These are phyloP conservation scores for Tinea pellionella DNA, from an alignment of 2,888 invertebrate species.

Conservation along the genomic window DNA sequence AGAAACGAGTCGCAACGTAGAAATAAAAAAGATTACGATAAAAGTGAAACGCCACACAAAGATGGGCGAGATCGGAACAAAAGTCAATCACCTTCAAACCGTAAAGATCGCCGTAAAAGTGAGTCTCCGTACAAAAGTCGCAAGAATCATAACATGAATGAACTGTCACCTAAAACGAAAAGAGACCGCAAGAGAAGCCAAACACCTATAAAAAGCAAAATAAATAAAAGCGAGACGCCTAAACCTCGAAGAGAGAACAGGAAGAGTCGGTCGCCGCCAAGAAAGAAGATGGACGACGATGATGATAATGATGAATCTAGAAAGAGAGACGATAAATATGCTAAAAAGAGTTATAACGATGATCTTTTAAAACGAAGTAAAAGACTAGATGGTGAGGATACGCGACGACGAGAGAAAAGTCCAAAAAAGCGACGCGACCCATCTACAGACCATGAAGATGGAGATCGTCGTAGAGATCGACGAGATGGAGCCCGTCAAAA, in stretches of 20 bases:
- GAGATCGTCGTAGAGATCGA: background rate
- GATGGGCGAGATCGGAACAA: background rate
- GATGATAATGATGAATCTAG: constrained; percentile 26
- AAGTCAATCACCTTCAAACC: background rate
- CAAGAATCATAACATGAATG: constrained; percentile 23
- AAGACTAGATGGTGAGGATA: background rate
- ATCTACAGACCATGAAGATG: background rate
- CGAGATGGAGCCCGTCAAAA: background rate
- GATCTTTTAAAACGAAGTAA: background rate
- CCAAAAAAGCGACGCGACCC: background rate
- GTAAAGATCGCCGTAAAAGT: constrained; percentile 15
- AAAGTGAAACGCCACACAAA: background rate
- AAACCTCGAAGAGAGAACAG: constrained; percentile 25
- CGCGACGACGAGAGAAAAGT: background rate
- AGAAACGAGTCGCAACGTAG: background rate
- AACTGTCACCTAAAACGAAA: constrained; percentile 16
- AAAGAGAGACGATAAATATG: constrained; percentile 26
- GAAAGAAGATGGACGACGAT: constrained; percentile 23
- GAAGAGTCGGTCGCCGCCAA: constrained; percentile 32
- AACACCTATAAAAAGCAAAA: background rate
- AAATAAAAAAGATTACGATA: background rate
- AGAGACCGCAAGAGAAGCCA: constrained; percentile 23
- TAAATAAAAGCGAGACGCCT: constrained; percentile 24
- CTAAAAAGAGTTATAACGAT: constrained; percentile 19
- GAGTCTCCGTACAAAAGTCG: background rate